Base-by-base conservation (phyloP, 2,797 vertebrate genomes). In the Toxotes lorentzi region DNA sequence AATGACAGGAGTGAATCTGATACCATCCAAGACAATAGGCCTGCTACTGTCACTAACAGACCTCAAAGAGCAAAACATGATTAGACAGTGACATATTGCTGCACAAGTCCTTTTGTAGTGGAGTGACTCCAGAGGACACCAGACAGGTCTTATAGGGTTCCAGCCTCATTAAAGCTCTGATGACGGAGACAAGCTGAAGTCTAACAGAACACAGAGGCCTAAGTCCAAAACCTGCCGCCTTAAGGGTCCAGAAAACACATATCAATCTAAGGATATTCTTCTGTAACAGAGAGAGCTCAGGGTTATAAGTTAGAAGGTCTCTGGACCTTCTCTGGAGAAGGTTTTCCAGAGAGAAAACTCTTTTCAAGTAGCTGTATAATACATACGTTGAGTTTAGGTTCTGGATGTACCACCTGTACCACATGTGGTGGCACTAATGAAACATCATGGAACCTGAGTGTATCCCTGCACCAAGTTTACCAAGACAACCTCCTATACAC, bases 141-240 rank as follows among this genome's bases (percentile, higher is more conserved):
- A 45, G 50, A 40, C 79, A 11, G 32, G 27, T 60, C 76, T 63
- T 64, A 66, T 81, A 77, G 53, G 40, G 70, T 90, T 85, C 81
- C 90, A 85, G 69, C 57, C 66, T 73, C 70, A 71, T 78, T 79
- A 79, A 54, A 47, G 59, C 50, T 6, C 69, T 0, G 58, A 73
- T 27, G 11, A 54, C 7, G 71, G 69, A 62, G 78, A 60, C 0
- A 41, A 75, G 73, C 47, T 30, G 14, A 58, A 58, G 72, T 32
- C 16, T 67, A 61, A 70, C 40, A 59, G 57, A 48, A 47, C 56
- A 58, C 60, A 70, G 60, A 74, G 7, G 6, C 45, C 54, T 7
- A 14, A 9, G 17, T 48, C 51, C 19, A 53, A 24, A 76, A 72
- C 38, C 48, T 69, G 73, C 47, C 60, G 24, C 53, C 57, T 3